Base-by-base conservation (phyloP, 2,888 invertebrate species). In the Sphaeridia pumilis region DNA sequence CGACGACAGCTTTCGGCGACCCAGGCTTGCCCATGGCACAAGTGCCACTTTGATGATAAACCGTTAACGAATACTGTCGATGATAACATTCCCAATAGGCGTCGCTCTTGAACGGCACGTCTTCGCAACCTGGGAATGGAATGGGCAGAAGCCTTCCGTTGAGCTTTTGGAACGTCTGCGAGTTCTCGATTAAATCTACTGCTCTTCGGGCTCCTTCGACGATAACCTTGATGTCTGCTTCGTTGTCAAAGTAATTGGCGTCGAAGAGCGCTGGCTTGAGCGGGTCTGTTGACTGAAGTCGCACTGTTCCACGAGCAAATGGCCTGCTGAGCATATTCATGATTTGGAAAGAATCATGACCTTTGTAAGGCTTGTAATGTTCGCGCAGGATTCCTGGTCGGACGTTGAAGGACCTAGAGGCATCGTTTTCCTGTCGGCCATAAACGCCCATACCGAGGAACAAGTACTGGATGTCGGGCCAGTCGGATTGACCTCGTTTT, bases 321-420 rank as follows among this genome's bases (percentile, higher is more conserved):
- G 64, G 64, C 36, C 64, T 48, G 24, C 58, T 57, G 38, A 64
- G 45, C 55, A 60, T 59, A 53, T 59, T 59, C 41, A 64, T 64
- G n/a, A 64, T 52, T n/a, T 55, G 57, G 25, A 64, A 58, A 12
- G 60, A 56, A 42, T 64, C 64, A 35, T 56, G 57, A 12, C 58
- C 59, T 41, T 47, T 55, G 21, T 57, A 36, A 3, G 53, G 54
- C 7, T 43, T 55, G 27, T 57, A 58, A 34, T 55, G 60, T 48
- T 60, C 54, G n/a, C 49, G 52, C 49, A 64, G 52, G 17, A 59
- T 59, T 26, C 58, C 52, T 12, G 49, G 52, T 26, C 58, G 58
- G 38, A 64, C 56, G 49, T 64, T 61, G 49, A 64, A 64, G 14
- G 61, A 58, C 24, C 56, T 53, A 17, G 60, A 58, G 49, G 60